These are phyloP conservation scores for Lymantria monacha DNA, from an alignment of 2,888 invertebrate genomes.

Conservation along the genomic window DNA sequence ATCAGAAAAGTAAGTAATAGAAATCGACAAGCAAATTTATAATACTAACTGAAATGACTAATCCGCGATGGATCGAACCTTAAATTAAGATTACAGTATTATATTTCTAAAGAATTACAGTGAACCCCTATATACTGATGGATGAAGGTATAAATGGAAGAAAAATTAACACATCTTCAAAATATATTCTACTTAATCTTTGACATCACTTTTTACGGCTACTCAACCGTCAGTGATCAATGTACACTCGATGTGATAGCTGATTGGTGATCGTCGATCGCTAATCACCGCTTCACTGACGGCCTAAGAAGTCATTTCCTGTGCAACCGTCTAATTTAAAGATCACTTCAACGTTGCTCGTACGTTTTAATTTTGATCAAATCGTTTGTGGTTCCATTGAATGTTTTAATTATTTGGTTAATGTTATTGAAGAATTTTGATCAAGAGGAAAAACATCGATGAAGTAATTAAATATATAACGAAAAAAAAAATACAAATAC, in stretches of 20 bases:
- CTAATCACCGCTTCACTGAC: constrained; percentile 75
- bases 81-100: no score
- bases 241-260: constrained; percentile 66
- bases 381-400: constrained; percentile 26
- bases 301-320: constrained; percentile 79
- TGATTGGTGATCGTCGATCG: constrained; percentile 67
- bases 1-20: no score
- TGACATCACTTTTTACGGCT: constrained; percentile 54
- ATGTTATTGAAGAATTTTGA: neutral
- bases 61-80: no score
- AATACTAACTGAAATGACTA: no score
- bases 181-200: constrained; percentile 34
- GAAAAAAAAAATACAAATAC: neutral
- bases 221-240: constrained; percentile 62
- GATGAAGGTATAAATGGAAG: no score
- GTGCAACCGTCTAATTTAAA: constrained; percentile 78
- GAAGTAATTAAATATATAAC: neutral
- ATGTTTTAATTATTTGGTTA: constrained; percentile 17
- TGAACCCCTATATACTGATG: no score
- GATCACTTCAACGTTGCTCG: constrained; percentile 58
- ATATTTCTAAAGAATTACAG: no score
- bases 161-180: neutral
- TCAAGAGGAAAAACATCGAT: neutral
- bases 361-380: constrained; percentile 41
- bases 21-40: no score